Base-by-base conservation (phyloP, 2,888 invertebrate genomes). In the Cosmopolites sordidus region DNA sequence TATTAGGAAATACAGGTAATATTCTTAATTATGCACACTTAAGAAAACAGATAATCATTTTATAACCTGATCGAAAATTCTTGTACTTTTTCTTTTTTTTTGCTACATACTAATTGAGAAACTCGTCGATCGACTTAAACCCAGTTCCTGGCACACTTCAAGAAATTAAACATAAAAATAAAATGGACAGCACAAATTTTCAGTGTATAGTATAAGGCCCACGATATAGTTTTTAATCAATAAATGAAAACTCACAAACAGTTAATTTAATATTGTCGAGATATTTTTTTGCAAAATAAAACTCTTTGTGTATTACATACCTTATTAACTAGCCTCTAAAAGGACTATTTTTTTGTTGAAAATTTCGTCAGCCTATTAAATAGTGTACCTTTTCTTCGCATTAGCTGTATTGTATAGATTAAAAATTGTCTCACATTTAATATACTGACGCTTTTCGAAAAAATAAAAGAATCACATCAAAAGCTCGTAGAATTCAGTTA, bases 171-270 rank as follows among this genome's bases (percentile, higher is more conserved):
- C 18, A 16, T 29, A 41, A 48, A 16, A 37, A 70, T 67, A 68
- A 69, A 73, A 74, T 76, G 75, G 76, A 76, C 76, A 76, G 75
- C 73, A 75, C 74, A 69, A 72, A 73, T 72, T 74, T 75, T 74
- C 74, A 75, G 74, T 75, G 71, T 75, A 73, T 73, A 75, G 74
- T 76, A 54, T 59, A 76, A 76, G 76, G 76, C 76, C 76, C 76
- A 76, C 74, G 73, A 75, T 74, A 74, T 72, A 74, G 72, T 58
- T 63, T 61, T 59, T 73, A 73, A 73, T 70, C 69, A 73, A 74
- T 73, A 72, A 75, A 51, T 12, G 8, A 17, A 49, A 49, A 74
- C 70, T 66, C 70, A 74, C 72, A 73, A 70, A 71, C 70, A 72
- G 71, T 73, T 70, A 72, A 72, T 74, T 56, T 67, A 73, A 74